Percentiles rank a stretch among this genome's conserved stretches.
Evolutionary conservation across 2,797 vertebrate genomes (phyloP).

Genomic region (Eutrigla gurnardus): DNA sequence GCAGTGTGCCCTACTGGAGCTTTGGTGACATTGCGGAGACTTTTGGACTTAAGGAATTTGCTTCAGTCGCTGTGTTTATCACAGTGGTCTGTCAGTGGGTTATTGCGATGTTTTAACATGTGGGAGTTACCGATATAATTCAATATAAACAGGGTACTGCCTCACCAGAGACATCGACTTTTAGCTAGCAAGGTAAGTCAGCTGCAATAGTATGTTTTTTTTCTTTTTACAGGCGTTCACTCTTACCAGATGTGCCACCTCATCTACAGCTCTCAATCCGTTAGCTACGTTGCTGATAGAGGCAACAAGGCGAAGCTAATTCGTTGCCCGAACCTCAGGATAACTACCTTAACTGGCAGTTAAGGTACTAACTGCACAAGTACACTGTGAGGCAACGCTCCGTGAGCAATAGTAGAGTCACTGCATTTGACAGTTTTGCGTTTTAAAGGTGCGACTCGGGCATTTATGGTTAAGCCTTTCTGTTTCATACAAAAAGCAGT

Average conservation of each 20-base stretch:
- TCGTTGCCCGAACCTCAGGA: not conserved
- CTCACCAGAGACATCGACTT: not conserved
- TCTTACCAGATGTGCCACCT: constrained; percentile 81
- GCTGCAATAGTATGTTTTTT: constrained; percentile 1
- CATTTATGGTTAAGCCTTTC: not conserved
- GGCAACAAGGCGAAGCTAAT: constrained; percentile 4
- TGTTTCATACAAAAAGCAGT: constrained; percentile 20
- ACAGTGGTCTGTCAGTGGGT: constrained; percentile 2
- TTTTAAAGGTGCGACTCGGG: constrained; percentile 19
- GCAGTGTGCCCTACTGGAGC: constrained; percentile 62
- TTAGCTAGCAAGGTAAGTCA: constrained; percentile 16
- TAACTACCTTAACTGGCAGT: not conserved
- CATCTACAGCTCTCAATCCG: constrained; percentile 64
- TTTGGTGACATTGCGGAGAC: constrained; percentile 74
- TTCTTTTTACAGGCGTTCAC: not conserved
- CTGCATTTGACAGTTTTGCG: not conserved
- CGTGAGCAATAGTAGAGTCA: not conserved
- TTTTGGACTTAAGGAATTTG: constrained; percentile 70
- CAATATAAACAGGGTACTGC: not conserved
- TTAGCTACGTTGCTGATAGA: constrained; percentile 34
- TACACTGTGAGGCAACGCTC: too few relatives aligned
- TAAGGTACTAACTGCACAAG: not conserved
- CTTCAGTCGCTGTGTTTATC: constrained; percentile 4
- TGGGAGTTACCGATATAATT: not conserved
- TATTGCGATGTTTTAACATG: constrained; percentile 7